These are phyloP conservation scores for Holotrichia oblita DNA, from an alignment of 1,140 invertebrate species.

Conservation along the genomic window DNA sequence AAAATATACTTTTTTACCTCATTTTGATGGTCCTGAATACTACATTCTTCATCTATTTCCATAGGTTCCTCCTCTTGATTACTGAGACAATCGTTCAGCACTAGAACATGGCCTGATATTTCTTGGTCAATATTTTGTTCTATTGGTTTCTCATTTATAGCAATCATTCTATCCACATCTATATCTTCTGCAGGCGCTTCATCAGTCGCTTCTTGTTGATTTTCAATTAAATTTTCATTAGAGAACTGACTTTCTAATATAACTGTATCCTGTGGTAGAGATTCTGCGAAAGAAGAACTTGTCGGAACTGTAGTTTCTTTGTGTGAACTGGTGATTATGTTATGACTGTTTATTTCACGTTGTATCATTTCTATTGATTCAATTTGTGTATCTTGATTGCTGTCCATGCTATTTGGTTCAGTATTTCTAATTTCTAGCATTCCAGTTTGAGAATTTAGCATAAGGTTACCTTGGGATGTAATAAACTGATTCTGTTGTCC, in stretches of 20 bases:
- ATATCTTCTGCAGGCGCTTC: conserved; percentile 34
- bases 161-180: conserved; percentile 1
- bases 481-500: conserved; percentile 65
- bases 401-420: conserved; percentile 37
- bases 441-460: conserved; percentile 65
- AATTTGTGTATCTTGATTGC: conserved; percentile 48
- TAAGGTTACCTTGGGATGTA: conserved; percentile 61
- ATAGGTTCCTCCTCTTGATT: conserved; percentile 39
- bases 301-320: background rate
- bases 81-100: background rate
- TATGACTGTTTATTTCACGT: conserved; percentile 48
- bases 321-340: conserved; percentile 13
- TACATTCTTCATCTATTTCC: conserved; percentile 38
- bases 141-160: conserved; percentile 42
- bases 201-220: background rate
- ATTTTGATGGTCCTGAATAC: background rate
- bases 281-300: background rate
- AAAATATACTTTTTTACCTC: too few relatives aligned
- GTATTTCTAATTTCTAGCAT: conserved; percentile 61
- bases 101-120: background rate
- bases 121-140: conserved; percentile 34
- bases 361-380: conserved; percentile 61
- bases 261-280: background rate
- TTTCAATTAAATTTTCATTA: background rate
- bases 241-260: conserved; percentile 8